These are phyloP conservation scores for Agraylea sexmaculata DNA, from an alignment of 1,140 invertebrate species.

Conservation along the genomic window DNA sequence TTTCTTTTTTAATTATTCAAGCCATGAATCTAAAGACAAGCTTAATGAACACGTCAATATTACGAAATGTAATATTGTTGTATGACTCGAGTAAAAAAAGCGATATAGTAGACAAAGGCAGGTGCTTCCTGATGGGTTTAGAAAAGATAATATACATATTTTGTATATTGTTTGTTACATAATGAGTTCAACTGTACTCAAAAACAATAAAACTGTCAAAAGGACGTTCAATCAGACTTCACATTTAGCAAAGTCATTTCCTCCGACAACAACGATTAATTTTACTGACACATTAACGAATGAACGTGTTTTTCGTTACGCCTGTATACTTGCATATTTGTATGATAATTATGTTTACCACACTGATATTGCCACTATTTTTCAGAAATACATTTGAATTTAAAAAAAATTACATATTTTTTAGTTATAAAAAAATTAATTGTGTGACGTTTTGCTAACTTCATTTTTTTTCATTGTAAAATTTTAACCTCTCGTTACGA, in stretches of 20 bases:
- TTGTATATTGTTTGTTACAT: neutral
- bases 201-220: constrained; percentile 3
- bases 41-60: neutral
- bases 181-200: neutral
- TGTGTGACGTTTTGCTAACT: no score
- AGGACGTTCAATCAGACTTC: constrained; percentile 5
- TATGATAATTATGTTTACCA: no score
- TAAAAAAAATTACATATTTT: no score
- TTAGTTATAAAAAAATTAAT: no score
- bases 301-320: no score
- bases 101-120: neutral
- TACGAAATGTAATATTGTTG: neutral
- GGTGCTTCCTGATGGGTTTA: constrained; percentile 7
- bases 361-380: no score
- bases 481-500: no score
- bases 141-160: constrained; percentile 8
- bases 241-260: constrained; percentile 4
- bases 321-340: no score
- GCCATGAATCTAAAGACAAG: neutral
- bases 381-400: no score
- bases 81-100: neutral
- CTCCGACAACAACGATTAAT: constrained; percentile 3
- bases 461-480: no score
- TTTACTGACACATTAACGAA: constrained; percentile 5
- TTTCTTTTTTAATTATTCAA: no score